Base-by-base conservation (phyloP, 2,797 vertebrate species). In the Alfaro cultratus region DNA sequence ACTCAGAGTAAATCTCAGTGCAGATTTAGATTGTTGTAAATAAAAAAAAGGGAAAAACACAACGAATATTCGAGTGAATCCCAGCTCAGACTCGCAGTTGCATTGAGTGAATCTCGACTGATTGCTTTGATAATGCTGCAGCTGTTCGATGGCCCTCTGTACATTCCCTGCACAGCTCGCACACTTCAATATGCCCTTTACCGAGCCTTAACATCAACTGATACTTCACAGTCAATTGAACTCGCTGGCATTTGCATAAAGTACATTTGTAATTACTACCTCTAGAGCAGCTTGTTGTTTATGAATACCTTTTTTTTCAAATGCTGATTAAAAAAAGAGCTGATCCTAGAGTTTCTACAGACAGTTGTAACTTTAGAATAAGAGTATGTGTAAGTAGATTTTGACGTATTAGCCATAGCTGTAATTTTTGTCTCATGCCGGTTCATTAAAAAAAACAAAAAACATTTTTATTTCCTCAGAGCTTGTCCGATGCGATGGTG, bases 191-290 rank as follows among this genome's bases (percentile, higher is more conserved):
- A 60, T 79, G 87, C 80, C 84, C 86, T 62, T 90, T 86, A 84
- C 55, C 2, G 39, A 89, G 86, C 93, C 85, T 93, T 92, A 91
- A 92, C 47, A 76, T 85, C 75, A 87, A 84, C 81, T 86, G 75
- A 82, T 81, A 77, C 87, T 73, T 86, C 85, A 78, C 57, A 51
- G 80, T 88, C 78, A 82, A 84, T 79, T 74, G 82, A 87, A 78
- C 75, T 81, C 4, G 70, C 77, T 71, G 78, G 76, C 82, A 76
- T 76, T 57, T 86, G 79, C 90, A 88, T 85, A 71, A 45, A 71
- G 41, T 43, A 93, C 86, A 89, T 91, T 87, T 95, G 91, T 93
- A 92, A 90, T 89, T 94, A 90, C 94, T 95, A 95, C 93, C 94
- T 95, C 94, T 92, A 91, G 90, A 90, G 85, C 91, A 90, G 86